Percentiles rank a stretch among this genome's conserved stretches.
phyloP scores from a whole-genome alignment of 2,888 invertebrate species.

The Scotopteryx bipunctaria region DNA sequence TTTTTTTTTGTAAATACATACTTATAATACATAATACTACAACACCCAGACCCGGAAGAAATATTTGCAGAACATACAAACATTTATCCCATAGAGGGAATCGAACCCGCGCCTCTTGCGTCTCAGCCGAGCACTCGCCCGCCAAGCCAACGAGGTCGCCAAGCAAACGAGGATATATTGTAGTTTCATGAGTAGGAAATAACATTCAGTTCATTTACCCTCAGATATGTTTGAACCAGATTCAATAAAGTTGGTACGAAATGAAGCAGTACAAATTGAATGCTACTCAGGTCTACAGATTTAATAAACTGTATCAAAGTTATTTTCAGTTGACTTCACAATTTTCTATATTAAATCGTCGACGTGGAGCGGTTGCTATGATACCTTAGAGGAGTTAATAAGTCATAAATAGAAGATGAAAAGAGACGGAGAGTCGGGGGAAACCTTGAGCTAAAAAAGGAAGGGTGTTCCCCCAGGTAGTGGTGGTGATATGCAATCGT shows the following conservation, averaged over 20 bases:
- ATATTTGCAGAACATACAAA: no score
- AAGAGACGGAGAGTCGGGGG: slow-evolving; percentile 50
- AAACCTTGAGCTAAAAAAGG: slow-evolving; percentile 48
- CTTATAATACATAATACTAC: no score
- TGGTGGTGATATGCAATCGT: slow-evolving; percentile 75
- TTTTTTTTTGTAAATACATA: no score
- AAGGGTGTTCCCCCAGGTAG: slow-evolving; percentile 66
- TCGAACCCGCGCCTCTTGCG: no score
- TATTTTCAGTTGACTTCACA: slow-evolving; percentile 73
- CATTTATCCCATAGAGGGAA: no score
- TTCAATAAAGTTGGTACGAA: slow-evolving; percentile 27
- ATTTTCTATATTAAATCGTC: slow-evolving; percentile 80
- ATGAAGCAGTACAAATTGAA: slow-evolving; percentile 33
- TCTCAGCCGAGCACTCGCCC: no score
- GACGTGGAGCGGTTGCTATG: slow-evolving; percentile 76
- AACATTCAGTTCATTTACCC: slow-evolving; percentile 24
- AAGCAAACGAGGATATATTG: no score
- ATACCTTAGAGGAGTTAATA: slow-evolving; percentile 82
- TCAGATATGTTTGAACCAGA: slow-evolving; percentile 22
- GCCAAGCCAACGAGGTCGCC: no score
- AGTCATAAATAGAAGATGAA: slow-evolving; percentile 77
- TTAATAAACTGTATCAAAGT: slow-evolving; percentile 76
- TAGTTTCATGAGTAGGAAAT: no score
- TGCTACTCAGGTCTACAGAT: slow-evolving; percentile 53
- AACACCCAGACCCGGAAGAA: no score